Conservation (phyloP, 2,888 invertebrate species). For the Tinea trinotella region DNA sequence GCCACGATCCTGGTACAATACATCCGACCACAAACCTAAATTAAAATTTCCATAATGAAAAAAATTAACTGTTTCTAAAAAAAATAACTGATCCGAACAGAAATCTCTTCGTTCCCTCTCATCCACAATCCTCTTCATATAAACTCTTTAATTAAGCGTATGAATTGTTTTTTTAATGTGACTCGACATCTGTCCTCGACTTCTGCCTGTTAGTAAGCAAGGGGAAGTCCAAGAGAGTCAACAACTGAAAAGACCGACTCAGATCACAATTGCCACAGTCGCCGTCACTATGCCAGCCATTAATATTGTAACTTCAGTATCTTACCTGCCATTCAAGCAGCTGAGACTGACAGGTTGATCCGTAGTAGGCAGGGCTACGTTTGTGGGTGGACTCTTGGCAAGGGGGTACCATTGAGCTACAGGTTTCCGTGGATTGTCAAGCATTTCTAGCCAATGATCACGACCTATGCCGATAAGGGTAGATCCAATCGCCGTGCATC, state of each 20-base stretch:
- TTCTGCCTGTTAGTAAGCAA: slow-evolving; percentile 1
- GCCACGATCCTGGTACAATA: too few relatives aligned
- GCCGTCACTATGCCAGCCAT: too few relatives aligned
- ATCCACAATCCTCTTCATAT: too few relatives aligned
- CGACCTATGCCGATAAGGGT: slow-evolving; percentile 82
- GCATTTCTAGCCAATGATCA: slow-evolving; percentile 89
- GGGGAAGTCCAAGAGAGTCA: too few relatives aligned
- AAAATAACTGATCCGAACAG: too few relatives aligned
- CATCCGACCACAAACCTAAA: too few relatives aligned
- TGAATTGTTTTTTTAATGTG: slow-evolving; percentile 9
- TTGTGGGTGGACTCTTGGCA: slow-evolving; percentile 78
- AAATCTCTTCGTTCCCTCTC: too few relatives aligned
- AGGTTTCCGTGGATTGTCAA: slow-evolving; percentile 86
- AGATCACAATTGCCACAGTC: too few relatives aligned
- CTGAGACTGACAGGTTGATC: slow-evolving; percentile 75
- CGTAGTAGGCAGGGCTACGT: slow-evolving; percentile 67
- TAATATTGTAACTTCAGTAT: slow-evolving; percentile 1
- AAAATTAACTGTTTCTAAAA: too few relatives aligned
- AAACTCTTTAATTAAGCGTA: too few relatives aligned
- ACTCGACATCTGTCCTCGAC: slow-evolving; percentile 9
- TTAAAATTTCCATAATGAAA: too few relatives aligned
- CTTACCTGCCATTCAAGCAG: slow-evolving; percentile 79
- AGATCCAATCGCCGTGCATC: slow-evolving; percentile 86
- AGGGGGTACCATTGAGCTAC: slow-evolving; percentile 89
- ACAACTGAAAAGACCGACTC: too few relatives aligned